Percentiles rank a stretch among this genome's conserved stretches.
These are phyloP conservation scores for Drosophila nigricruria DNA, from an alignment of 2,888 invertebrate species.

Conservation along the genomic window DNA sequence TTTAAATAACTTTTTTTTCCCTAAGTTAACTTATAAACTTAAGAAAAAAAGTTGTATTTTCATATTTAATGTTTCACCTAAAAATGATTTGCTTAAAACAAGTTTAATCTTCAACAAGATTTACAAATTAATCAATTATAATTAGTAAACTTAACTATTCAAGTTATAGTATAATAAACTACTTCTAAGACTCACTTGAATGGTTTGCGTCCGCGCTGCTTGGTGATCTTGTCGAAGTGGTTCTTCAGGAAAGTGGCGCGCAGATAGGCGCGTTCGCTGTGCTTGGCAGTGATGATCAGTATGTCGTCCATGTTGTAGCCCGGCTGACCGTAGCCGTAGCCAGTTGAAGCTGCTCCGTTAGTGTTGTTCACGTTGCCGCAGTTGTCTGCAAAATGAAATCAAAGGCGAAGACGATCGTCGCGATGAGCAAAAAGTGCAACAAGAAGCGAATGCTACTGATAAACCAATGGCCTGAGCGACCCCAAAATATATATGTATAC, in stretches of 20 bases:
- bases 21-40: too few relatives aligned
- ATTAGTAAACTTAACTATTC: too few relatives aligned
- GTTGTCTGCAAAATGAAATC: conserved; percentile 83
- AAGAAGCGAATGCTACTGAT: conserved; percentile 59
- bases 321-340: conserved; percentile 59
- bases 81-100: too few relatives aligned
- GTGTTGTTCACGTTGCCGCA: conserved; percentile 83
- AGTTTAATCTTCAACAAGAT: too few relatives aligned
- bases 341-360: conserved; percentile 58
- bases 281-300: conserved; percentile 91
- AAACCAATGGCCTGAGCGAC: conserved; percentile 69
- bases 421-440: conserved; percentile 53
- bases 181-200: conserved; percentile 91
- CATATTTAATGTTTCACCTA: too few relatives aligned
- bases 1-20: not conserved
- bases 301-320: conserved; percentile 91
- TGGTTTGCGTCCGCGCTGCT: conserved; percentile 91
- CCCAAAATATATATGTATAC: conserved; percentile 36
- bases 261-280: conserved; percentile 91
- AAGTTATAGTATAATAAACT: too few relatives aligned
- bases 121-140: too few relatives aligned
- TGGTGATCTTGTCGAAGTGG: conserved; percentile 94
- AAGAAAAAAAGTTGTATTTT: too few relatives aligned
- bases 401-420: conserved; percentile 32
- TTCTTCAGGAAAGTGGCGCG: conserved; percentile 93